Conservation (phyloP, 2,113 vertebrate genomes). For the Alectura lathami region DNA sequence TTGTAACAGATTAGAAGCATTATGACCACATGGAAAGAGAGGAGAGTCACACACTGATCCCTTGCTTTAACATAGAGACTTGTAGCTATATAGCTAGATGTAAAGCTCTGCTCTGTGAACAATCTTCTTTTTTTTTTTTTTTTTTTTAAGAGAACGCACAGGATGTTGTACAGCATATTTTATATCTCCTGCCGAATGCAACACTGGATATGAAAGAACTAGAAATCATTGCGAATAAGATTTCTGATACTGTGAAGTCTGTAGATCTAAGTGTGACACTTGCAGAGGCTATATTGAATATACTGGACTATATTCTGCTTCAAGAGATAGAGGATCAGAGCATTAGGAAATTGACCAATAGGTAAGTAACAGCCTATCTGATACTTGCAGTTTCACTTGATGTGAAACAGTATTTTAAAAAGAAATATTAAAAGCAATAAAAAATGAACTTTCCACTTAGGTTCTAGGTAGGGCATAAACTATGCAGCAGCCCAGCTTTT, state of each 20-base stretch:
- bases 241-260: constrained; percentile 52
- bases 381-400: neutral
- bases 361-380: constrained; percentile 53
- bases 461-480: neutral
- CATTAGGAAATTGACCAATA: constrained; percentile 47
- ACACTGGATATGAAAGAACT: constrained; percentile 42
- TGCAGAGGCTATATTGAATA: constrained; percentile 49
- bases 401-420: neutral
- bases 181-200: constrained; percentile 58
- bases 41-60: neutral
- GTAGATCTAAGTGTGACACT: constrained; percentile 40
- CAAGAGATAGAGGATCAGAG: constrained; percentile 1
- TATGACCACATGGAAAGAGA: neutral
- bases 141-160: constrained; percentile 69
- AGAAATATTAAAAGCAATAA: neutral
- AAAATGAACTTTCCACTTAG: neutral
- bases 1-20: neutral
- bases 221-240: constrained; percentile 68
- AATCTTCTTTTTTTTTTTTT: neutral
- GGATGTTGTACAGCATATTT: constrained; percentile 68
- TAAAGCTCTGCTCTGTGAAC: neutral
- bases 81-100: neutral
- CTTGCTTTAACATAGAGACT: neutral
- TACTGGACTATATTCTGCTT: constrained; percentile 51
- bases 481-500: neutral